These are phyloP conservation scores for Lasioglossum morio DNA, from an alignment of 2,888 invertebrate genomes.

Conservation along the genomic window DNA sequence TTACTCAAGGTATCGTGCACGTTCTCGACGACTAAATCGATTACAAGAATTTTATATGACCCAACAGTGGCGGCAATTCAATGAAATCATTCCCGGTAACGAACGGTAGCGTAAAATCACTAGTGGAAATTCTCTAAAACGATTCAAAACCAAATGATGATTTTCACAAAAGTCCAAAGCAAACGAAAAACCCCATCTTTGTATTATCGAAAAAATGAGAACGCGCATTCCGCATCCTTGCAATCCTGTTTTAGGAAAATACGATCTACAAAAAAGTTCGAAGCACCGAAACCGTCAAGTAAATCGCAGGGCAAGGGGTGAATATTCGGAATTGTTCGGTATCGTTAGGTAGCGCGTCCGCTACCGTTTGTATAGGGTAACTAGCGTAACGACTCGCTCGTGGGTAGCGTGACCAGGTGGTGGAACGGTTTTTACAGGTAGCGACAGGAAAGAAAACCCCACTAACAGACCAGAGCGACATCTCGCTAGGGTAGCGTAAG, in stretches of 20 bases:
- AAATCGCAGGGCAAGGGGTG: neutral
- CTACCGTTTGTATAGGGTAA: neutral
- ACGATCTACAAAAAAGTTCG: no score
- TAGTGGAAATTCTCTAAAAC: neutral
- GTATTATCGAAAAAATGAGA: no score
- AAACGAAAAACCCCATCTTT: no score
- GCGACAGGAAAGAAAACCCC: slow-evolving; percentile 71
- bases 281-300: no score
- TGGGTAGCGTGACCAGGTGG: slow-evolving; percentile 32
- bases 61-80: neutral
- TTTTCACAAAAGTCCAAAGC: neutral
- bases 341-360: slow-evolving; percentile 7
- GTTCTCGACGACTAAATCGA: slow-evolving; percentile 15
- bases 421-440: slow-evolving; percentile 27
- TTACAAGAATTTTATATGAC: neutral
- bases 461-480: slow-evolving; percentile 69
- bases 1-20: slow-evolving; percentile 34
- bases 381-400: slow-evolving; percentile 19
- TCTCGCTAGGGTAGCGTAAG: slow-evolving; percentile 64
- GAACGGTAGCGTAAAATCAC: neutral
- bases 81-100: neutral
- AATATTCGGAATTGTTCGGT: slow-evolving; percentile 14
- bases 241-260: no score
- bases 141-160: neutral
- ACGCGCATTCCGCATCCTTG: no score